phyloP scores from a whole-genome alignment of 2,113 vertebrate species.

The Cebidichthys violaceus region DNA sequence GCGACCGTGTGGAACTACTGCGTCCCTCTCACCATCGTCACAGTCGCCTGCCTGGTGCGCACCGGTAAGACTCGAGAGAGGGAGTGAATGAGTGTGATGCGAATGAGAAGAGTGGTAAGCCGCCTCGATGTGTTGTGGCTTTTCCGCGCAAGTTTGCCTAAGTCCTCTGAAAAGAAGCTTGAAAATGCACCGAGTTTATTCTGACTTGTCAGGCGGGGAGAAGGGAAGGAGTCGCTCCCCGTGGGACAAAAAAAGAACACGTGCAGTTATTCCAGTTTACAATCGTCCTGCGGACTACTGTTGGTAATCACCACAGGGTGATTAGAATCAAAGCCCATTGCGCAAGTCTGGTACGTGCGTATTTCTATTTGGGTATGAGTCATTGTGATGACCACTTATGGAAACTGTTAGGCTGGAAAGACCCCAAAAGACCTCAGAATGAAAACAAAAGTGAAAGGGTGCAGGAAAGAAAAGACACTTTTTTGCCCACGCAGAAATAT shows the following conservation, averaged over 20 bases:
- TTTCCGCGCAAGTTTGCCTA: constrained; percentile 52
- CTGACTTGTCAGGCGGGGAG: not conserved
- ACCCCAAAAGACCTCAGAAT: not conserved
- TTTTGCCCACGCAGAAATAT: constrained; percentile 4
- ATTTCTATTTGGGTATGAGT: constrained; percentile 27
- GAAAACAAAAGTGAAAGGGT: constrained; percentile 69
- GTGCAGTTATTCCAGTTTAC: constrained; percentile 40
- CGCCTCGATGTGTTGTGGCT: constrained; percentile 1
- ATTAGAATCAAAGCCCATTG: constrained; percentile 14
- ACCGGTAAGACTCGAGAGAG: constrained; percentile 76
- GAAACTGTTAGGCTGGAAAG: constrained; percentile 19
- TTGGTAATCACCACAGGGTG: not conserved
- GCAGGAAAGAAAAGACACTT: constrained; percentile 24
- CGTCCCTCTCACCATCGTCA: constrained; percentile 74
- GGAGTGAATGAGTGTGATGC: constrained; percentile 47
- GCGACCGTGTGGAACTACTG: constrained; percentile 81
- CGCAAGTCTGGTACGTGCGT: constrained; percentile 2
- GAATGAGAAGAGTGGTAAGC: constrained; percentile 41
- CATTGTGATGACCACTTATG: constrained; percentile 19
- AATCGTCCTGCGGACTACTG: constrained; percentile 26
- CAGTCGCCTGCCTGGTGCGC: constrained; percentile 69
- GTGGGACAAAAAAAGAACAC: constrained; percentile 30
- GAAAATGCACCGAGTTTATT: constrained; percentile 1
- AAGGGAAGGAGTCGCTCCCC: not conserved
- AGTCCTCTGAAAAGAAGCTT: constrained; percentile 31